A percentile compares a stretch with the other conserved stretches of the same genome.
Conservation (phyloP, 2,888 invertebrate species). For the Atherix ibis region DNA sequence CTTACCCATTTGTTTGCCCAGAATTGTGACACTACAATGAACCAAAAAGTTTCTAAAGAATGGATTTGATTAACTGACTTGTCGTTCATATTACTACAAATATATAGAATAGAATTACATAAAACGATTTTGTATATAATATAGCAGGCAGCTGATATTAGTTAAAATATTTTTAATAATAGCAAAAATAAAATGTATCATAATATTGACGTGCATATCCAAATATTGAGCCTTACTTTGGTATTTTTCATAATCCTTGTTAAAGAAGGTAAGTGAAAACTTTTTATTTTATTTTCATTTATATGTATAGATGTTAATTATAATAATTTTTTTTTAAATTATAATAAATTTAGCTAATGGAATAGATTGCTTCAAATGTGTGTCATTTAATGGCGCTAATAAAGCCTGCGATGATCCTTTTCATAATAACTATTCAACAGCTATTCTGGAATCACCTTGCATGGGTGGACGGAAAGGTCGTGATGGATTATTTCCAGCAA, state of each 20-base stretch:
- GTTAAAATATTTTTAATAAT: too few relatives aligned
- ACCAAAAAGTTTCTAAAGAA: too few relatives aligned
- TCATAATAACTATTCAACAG: slow-evolving; percentile 76
- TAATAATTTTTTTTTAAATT: slow-evolving; percentile 1
- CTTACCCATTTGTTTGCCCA: too few relatives aligned
- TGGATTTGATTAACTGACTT: too few relatives aligned
- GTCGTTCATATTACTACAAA: too few relatives aligned
- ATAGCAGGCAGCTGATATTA: too few relatives aligned
- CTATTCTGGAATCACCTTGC: slow-evolving; percentile 77
- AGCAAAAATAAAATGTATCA: slow-evolving; percentile 15
- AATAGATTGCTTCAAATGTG: slow-evolving; percentile 96
- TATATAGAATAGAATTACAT: too few relatives aligned
- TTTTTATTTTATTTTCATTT: neutral
- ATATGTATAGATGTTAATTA: neutral
- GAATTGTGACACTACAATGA: too few relatives aligned
- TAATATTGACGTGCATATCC: slow-evolving; percentile 15
- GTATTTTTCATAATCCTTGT: slow-evolving; percentile 14
- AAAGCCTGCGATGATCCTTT: slow-evolving; percentile 87
- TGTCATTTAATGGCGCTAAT: slow-evolving; percentile 76
- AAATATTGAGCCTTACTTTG: slow-evolving; percentile 14
- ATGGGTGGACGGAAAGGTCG: slow-evolving; percentile 87
- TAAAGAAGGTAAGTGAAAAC: slow-evolving; percentile 12
- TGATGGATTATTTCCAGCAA: slow-evolving; percentile 88
- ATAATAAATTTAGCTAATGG: slow-evolving; percentile 43
- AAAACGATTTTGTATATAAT: too few relatives aligned